Evolutionary conservation across 2,888 invertebrate species (phyloP), one percentile per base, ranked within the genome.

Genomic region (Tethea ocularis): DNA sequence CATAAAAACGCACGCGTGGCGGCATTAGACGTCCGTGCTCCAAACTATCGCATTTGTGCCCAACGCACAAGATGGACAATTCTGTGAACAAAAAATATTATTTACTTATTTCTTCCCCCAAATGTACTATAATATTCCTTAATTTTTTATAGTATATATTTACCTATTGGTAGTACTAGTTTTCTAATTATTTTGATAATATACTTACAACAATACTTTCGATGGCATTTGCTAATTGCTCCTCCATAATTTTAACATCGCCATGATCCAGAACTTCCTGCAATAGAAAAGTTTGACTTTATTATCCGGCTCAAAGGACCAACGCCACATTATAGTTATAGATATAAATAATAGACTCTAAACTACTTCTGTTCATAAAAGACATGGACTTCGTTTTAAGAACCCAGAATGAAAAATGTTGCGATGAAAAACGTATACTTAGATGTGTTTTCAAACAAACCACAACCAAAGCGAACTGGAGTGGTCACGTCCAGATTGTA

Each of bases 1-100:
- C 88, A 82, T 81, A 75, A 69, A 46, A 82, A 75, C 68, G 74
- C 80, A 82, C 83, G 64, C 57, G 67, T 69, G 71, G 71, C 77
- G 66, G 72, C 69, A 67, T 76, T 83, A 93, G 66, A 93, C 93
- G 76, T 93, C 93, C 77, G 93, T 93, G 87, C 93, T 93, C 93
- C 93, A 93, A 87, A 93, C 90, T 88, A 93, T 93, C 84, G 93
- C 89, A 87, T 93, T 93, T 82, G 92, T 92, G 74, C 93, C 93
- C 86, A 93, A 83, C 76, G 93, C 93, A 88, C 93, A 93, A 86
- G 93, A 93, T 83, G 93, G 93, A 89, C 93, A 93, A 86, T 93
- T 93, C 93, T 93, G 87, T n/a, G 76, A 83, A 84, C 26, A 72
- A 66, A 66, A 69, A 60, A 38, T 15, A 36, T 36, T 36, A 36